Percentiles rank a stretch among this genome's conserved stretches.
These are phyloP conservation scores for Menura novaehollandiae DNA, from an alignment of 2,113 vertebrate species.

Conservation along the genomic window DNA sequence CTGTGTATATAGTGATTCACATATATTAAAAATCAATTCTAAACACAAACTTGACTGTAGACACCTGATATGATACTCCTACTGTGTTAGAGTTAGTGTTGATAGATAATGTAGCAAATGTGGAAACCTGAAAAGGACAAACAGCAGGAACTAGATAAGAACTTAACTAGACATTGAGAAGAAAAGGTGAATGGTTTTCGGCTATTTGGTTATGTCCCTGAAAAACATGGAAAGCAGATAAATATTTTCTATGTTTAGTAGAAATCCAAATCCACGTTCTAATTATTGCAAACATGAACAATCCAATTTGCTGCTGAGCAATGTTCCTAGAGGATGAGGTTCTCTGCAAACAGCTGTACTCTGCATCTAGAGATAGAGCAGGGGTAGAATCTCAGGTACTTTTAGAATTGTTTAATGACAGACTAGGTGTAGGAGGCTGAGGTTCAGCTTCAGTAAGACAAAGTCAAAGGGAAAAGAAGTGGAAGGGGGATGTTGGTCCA, in stretches of 20 bases:
- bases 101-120: neutral
- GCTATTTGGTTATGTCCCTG: neutral
- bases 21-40: neutral
- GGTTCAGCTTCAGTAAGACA: neutral
- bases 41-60: rapidly evolving
- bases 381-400: neutral
- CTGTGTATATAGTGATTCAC: neutral
- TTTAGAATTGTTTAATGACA: neutral
- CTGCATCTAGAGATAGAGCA: neutral
- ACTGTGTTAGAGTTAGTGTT: neutral
- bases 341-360: neutral
- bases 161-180: neutral
- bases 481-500: neutral
- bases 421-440: neutral
- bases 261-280: neutral
- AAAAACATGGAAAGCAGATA: neutral
- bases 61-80: neutral
- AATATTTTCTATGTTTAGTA: neutral
- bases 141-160: neutral
- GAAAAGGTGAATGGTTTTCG: neutral
- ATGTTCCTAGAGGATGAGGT: neutral
- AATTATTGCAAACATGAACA: neutral
- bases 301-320: neutral
- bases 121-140: neutral
- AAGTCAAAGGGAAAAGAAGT: neutral